Evolutionary conservation across 1,140 invertebrate species (phyloP), one percentile per base, ranked within the genome.

Genomic region (Macrosteles quadrilineatus): DNA sequence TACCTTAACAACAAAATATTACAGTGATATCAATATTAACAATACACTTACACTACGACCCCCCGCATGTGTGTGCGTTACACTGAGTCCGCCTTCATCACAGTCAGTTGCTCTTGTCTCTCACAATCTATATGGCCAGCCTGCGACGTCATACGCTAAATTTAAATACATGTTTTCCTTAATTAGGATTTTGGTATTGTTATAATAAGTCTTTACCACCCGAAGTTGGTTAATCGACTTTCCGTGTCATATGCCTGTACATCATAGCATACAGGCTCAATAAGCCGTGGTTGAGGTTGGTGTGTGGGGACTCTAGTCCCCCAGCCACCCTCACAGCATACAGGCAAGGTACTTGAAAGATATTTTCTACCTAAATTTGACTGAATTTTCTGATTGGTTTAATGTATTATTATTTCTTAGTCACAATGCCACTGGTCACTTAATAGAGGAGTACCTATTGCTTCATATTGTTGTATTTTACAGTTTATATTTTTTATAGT

Each of bases 1-100:
- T 27, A 27, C 23, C 55, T 59, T 59, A 59, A 59, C 55, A 59
- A 59, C 55, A 59, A 29, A 59, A 59, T 59, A 59, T 59, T 59
- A 25, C 55, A 59, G 23, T 59, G 55, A 59, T 59, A 59, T 59
- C 55, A 59, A 30, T 59, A 59, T 27, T 59, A 59, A 59, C 55
- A 59, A 30, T 59, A 59, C 23, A 27, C 25, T 23, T 27, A 59
- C 23, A 6, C 14, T 23, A 27, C 2, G 27, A 2, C 55, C 55
- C 55, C 55, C 21, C 14, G 21, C 14, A 27, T 2, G 12, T 30
- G 23, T 59, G 55, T 59, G 55, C 55, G 55, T 59, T 27, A 59
- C 21, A 9, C 4, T 9, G 23, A 59, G 25, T 59, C 55, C 27
- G 55, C 55, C 55, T 25, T 30, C 55, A 59, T 59, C 55, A 59